phyloP scores from a whole-genome alignment of 2,113 vertebrate genomes.

The Tilapia sparmanii region DNA sequence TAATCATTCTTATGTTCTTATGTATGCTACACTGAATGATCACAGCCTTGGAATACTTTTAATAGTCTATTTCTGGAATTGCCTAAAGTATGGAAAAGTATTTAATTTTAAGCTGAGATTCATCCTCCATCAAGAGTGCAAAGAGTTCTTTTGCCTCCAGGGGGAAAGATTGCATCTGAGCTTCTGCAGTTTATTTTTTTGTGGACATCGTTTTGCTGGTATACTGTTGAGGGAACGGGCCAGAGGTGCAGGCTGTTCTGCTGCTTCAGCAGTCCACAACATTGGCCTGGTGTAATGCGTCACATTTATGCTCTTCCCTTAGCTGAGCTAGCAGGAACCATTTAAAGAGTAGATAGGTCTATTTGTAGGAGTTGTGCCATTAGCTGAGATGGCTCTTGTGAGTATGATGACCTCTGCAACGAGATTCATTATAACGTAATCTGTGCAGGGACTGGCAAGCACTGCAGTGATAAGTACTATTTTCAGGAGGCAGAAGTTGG shows the following conservation, averaged over 20 bases:
- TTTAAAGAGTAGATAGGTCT: background rate
- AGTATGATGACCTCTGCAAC: constrained; percentile 23
- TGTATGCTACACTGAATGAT: background rate
- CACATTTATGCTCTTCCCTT: constrained; percentile 29
- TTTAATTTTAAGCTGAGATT: background rate
- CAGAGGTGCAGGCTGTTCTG: constrained; percentile 10
- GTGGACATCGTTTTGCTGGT: background rate
- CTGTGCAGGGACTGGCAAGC: background rate
- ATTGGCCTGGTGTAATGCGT: background rate
- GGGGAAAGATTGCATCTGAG: background rate
- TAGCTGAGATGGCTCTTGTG: constrained; percentile 31
- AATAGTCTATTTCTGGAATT: background rate
- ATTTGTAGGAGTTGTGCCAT: constrained; percentile 33
- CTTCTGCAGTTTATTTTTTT: background rate
- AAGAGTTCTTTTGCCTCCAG: background rate
- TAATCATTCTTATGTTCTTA: background rate
- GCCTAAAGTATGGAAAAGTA: background rate
- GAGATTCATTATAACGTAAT: constrained; percentile 30
- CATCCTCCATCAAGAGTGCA: background rate
- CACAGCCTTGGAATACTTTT: background rate
- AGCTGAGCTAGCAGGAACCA: constrained; percentile 46
- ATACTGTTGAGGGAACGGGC: background rate
- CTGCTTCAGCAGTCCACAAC: constrained; percentile 32
- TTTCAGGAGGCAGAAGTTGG: background rate
- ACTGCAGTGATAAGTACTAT: background rate